A percentile compares a stretch with the other conserved stretches of the same genome.
Evolutionary conservation across 2,113 vertebrate species (phyloP).

Genomic region (Proteles cristata): DNA sequence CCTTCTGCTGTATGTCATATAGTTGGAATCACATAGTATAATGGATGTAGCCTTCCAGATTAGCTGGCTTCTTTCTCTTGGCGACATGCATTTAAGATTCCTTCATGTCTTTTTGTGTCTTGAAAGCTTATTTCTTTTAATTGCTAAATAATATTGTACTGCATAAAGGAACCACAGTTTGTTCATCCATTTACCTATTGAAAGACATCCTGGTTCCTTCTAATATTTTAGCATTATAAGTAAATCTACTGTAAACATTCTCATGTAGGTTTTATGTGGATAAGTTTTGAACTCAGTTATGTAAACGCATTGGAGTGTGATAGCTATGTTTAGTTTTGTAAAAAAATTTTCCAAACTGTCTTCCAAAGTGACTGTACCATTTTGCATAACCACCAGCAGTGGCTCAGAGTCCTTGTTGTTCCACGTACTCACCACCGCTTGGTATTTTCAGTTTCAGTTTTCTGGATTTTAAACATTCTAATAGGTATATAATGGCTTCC

Average conservation of each 20-base stretch:
- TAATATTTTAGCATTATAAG: background rate
- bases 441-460: background rate
- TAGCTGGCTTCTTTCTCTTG: background rate
- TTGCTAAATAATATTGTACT: background rate
- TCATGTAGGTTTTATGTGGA: background rate
- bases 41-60: background rate
- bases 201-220: conserved; percentile 10
- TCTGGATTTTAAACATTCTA: background rate
- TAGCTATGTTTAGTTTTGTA: background rate
- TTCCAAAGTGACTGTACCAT: background rate
- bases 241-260: background rate
- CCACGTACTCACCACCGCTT: background rate
- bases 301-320: background rate
- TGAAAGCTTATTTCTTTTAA: background rate
- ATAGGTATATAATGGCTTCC: background rate
- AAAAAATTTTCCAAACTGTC: background rate
- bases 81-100: background rate
- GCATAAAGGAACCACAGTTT: background rate
- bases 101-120: background rate
- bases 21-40: background rate
- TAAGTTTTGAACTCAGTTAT: background rate
- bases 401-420: background rate
- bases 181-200: background rate
- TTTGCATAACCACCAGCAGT: background rate
- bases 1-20: background rate